phyloP scores from a whole-genome alignment of 2,113 vertebrate species.

The Prochilodus magdalenae region DNA sequence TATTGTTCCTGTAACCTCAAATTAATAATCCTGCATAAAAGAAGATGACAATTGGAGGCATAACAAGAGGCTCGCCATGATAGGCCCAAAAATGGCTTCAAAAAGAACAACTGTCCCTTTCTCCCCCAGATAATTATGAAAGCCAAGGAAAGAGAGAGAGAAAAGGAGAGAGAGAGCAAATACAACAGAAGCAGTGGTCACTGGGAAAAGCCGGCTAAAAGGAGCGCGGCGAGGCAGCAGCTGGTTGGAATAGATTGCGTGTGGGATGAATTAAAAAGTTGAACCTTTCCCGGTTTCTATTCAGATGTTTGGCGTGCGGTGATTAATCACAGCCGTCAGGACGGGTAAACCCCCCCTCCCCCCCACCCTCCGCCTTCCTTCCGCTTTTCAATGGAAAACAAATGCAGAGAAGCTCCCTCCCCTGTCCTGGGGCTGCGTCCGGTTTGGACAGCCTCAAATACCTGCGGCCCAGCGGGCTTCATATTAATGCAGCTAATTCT shows the following conservation, averaged over 20 bases:
- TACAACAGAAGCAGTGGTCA: conserved; percentile 72
- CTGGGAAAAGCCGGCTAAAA: conserved; percentile 72
- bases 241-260: conserved; percentile 93
- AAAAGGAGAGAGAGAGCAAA: conserved; percentile 34
- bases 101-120: conserved; percentile 70
- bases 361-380: not conserved
- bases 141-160: conserved; percentile 64
- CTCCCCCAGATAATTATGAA: conserved; percentile 73
- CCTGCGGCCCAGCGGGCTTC: conserved; percentile 39
- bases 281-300: conserved; percentile 85
- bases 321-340: conserved; percentile 98
- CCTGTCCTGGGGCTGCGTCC: conserved; percentile 79
- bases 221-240: conserved; percentile 79
- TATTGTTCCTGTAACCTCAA: conserved; percentile 34
- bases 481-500: not conserved
- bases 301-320: conserved; percentile 90
- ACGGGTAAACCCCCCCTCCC: conserved; percentile 85
- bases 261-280: conserved; percentile 84
- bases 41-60: conserved; percentile 31
- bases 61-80: conserved; percentile 2
- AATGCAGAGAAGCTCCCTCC: conserved; percentile 80
- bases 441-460: conserved; percentile 80
- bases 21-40: conserved; percentile 54
- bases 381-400: conserved; percentile 89
- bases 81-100: conserved; percentile 28